Percentiles rank a stretch among this genome's conserved stretches.
phyloP scores from a whole-genome alignment of 2,797 vertebrate species.

The Trichosurus vulpecula region DNA sequence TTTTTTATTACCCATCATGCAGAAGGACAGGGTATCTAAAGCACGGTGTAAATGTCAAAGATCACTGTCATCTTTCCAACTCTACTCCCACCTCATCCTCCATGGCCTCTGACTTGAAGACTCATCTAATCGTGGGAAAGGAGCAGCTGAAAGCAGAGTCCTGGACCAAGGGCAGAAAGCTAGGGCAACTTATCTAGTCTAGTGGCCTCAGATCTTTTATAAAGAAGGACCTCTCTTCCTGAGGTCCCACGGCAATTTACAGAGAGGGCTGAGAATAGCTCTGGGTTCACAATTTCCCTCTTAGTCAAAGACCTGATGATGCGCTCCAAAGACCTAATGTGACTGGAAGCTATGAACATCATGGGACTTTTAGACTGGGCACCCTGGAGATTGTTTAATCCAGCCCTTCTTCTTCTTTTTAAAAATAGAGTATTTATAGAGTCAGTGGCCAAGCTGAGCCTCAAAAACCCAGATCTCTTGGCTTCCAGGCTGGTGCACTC shows the following conservation, averaged over 20 bases:
- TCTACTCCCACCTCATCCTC: not conserved
- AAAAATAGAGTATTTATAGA: not conserved
- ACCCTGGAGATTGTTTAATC: not conserved
- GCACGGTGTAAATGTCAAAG: not conserved
- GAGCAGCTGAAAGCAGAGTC: not conserved
- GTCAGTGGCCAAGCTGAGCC: not conserved
- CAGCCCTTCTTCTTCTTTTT: too few relatives aligned
- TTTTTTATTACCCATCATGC: not conserved
- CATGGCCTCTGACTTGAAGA: not conserved
- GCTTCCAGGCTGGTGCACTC: not conserved
- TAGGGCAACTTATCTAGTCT: not conserved
- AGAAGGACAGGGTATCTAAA: not conserved
- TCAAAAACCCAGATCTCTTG: not conserved
- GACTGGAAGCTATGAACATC: not conserved
- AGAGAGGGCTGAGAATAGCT: not conserved
- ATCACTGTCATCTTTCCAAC: not conserved
- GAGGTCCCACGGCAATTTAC: too few relatives aligned
- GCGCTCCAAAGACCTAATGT: not conserved
- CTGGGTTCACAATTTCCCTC: not conserved
- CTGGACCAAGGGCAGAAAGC: not conserved
- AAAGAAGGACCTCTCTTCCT: not conserved
- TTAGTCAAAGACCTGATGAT: not conserved
- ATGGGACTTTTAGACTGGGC: not conserved
- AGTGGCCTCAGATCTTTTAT: not conserved
- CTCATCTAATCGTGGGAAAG: not conserved